These are phyloP conservation scores for Aptenodytes patagonicus DNA, from an alignment of 2,113 vertebrate species.

Conservation along the genomic window DNA sequence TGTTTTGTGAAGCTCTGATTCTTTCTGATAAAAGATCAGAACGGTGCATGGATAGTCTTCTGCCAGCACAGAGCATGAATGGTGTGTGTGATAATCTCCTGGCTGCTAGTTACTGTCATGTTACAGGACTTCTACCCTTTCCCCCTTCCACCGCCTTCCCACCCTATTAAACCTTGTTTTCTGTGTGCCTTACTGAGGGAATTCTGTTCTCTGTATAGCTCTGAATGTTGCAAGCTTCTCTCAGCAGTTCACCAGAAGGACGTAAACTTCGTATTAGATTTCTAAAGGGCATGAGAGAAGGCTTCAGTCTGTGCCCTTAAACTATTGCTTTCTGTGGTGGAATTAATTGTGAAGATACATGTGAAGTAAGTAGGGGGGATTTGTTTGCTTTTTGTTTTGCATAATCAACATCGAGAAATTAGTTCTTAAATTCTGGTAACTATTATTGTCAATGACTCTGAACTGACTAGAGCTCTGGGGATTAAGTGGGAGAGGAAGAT, in stretches of 20 bases:
- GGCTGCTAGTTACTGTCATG: neutral
- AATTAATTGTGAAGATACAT: neutral
- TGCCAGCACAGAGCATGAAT: neutral
- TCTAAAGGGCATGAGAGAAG: neutral
- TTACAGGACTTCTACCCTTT: neutral
- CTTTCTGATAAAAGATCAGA: neutral
- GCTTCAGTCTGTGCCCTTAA: neutral
- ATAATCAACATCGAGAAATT: neutral
- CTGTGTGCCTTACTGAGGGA: neutral
- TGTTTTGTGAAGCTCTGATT: neutral
- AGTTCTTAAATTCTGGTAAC: neutral
- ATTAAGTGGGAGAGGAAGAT: neutral
- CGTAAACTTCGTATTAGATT: neutral
- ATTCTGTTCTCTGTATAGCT: neutral
- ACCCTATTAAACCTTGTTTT: neutral
- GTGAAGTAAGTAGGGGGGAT: neutral
- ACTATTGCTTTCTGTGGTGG: neutral
- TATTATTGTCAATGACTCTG: neutral
- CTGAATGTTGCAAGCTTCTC: neutral
- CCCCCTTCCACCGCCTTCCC: rapidly evolving
- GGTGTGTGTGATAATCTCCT: neutral
- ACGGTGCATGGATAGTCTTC: neutral
- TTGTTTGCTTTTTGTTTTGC: neutral
- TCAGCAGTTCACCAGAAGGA: neutral
- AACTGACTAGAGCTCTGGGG: neutral